phyloP scores from a whole-genome alignment of 1,140 invertebrate species.

The Heliothis virescens region DNA sequence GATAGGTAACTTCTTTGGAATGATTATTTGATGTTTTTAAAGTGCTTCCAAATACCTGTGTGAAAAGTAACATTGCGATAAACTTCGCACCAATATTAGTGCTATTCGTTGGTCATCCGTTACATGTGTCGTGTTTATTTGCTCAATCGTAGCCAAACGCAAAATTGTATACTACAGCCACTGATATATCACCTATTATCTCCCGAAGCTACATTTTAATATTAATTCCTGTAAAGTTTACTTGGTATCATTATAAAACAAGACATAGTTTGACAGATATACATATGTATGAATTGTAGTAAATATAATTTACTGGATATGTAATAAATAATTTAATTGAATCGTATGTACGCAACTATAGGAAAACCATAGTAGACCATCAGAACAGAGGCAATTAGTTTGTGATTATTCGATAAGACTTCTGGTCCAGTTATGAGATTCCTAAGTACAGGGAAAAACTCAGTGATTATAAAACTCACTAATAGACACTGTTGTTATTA shows the following conservation, averaged over 20 bases:
- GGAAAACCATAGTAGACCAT: slow-evolving; percentile 7
- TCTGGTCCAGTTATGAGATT: slow-evolving; percentile 58
- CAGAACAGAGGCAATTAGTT: slow-evolving; percentile 29
- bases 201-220: slow-evolving; percentile 22
- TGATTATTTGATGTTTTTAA: slow-evolving; percentile 47
- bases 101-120: slow-evolving; percentile 2
- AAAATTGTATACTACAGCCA: slow-evolving; percentile 19
- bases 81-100: slow-evolving; percentile 22
- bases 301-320: slow-evolving; percentile 35
- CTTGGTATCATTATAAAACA: slow-evolving; percentile 25
- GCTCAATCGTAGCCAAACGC: slow-evolving; percentile 28
- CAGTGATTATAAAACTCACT: slow-evolving; percentile 59
- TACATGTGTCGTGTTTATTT: slow-evolving; percentile 32
- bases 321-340: slow-evolving; percentile 16
- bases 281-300: slow-evolving; percentile 15
- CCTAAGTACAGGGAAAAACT: slow-evolving; percentile 69
- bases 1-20: slow-evolving; percentile 20
- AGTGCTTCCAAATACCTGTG: slow-evolving; percentile 60
- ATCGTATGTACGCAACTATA: slow-evolving; percentile 19
- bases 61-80: background rate
- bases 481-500: slow-evolving; percentile 57
- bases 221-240: slow-evolving; percentile 14
- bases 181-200: slow-evolving; percentile 63
- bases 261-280: slow-evolving; percentile 11
- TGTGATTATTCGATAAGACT: slow-evolving; percentile 55